phyloP scores from a whole-genome alignment of 2,113 vertebrate species.

The Murina feae region DNA sequence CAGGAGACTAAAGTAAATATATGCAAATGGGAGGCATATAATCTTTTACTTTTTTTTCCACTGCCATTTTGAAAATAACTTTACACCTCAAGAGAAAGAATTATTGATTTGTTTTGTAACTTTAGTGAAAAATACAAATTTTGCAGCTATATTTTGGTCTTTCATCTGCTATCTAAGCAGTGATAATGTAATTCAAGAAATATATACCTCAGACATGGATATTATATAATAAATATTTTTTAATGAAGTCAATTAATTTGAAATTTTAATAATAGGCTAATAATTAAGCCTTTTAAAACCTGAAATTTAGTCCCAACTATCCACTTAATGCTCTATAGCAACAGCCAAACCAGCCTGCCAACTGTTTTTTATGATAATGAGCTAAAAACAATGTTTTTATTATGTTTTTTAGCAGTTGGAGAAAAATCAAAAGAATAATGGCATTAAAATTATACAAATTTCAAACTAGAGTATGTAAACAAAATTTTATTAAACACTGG shows the following conservation, averaged over 20 bases:
- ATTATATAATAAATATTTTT: neutral
- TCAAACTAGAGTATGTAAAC: neutral
- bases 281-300: neutral
- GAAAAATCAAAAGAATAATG: neutral
- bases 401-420: neutral
- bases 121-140: neutral
- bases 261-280: neutral
- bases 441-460: neutral
- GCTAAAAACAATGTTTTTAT: neutral
- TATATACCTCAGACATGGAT: neutral
- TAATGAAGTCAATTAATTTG: neutral
- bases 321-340: neutral
- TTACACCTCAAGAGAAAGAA: neutral
- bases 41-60: neutral
- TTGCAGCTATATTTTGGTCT: neutral
- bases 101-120: neutral
- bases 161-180: neutral
- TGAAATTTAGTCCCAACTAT: neutral
- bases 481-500: neutral
- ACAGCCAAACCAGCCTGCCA: rapidly evolving
- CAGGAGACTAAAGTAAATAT: neutral
- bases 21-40: neutral
- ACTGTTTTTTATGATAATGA: neutral
- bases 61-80: neutral
- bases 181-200: neutral